Evolutionary conservation across 2,113 vertebrate genomes (phyloP).

Genomic region (Vimba vimba): DNA sequence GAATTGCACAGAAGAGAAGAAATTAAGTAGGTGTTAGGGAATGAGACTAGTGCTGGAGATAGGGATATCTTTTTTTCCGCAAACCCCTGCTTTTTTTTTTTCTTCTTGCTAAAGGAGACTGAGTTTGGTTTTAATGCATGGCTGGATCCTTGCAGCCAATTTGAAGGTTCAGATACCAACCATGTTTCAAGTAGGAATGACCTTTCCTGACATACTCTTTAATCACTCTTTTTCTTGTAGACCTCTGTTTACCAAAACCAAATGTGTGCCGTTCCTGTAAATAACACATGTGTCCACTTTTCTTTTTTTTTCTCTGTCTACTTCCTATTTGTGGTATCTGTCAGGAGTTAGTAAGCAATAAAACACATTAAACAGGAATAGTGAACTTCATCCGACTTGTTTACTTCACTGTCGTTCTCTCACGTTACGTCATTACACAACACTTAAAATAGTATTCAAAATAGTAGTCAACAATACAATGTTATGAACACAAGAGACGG

Average conservation of each 20-base stretch:
- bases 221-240: slow-evolving; percentile 7
- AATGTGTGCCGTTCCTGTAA: neutral
- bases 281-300: neutral
- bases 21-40: slow-evolving; percentile 13
- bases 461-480: too few species aligned
- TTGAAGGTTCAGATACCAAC: slow-evolving; percentile 21
- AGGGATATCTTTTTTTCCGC: neutral
- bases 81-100: neutral
- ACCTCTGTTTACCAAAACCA: neutral
- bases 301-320: neutral
- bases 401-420: too few species aligned
- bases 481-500: neutral
- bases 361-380: too few species aligned
- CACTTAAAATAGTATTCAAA: too few species aligned
- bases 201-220: slow-evolving; percentile 24
- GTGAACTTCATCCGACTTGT: too few species aligned
- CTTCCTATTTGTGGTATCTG: neutral
- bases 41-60: neutral
- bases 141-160: neutral
- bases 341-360: too few species aligned
- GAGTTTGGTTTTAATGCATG: slow-evolving; percentile 5
- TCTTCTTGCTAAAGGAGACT: neutral
- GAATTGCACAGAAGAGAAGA: slow-evolving; percentile 22
- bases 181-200: neutral
- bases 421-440: too few species aligned